Evolutionary conservation across 2,888 invertebrate species (phyloP).

Genomic region (Adelognathus sp.): DNA sequence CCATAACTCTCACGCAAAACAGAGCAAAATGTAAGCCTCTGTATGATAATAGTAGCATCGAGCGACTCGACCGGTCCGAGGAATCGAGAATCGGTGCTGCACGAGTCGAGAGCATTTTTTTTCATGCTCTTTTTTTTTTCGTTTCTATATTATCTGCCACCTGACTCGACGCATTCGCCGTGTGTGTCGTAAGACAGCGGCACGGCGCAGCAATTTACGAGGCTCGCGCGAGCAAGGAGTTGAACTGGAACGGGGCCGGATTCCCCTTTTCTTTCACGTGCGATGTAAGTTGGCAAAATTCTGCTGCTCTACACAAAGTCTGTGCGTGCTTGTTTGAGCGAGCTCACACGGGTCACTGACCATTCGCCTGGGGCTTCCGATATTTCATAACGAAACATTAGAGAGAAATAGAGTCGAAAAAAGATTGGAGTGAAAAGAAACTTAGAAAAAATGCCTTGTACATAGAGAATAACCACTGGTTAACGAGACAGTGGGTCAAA

Average conservation of each 20-base stretch:
- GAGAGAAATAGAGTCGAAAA: conserved; percentile 5
- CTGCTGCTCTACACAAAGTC: neutral
- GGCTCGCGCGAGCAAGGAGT: conserved; percentile 48
- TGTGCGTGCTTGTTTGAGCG: neutral
- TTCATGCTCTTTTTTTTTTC: conserved; percentile 18
- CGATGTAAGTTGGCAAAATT: conserved; percentile 25
- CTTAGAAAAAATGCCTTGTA: neutral
- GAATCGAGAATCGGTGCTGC: conserved; percentile 26
- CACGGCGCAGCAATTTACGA: conserved; percentile 54
- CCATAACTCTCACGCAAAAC: too few relatives aligned
- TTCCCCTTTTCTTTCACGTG: conserved; percentile 41
- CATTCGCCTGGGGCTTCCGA: conserved; percentile 6
- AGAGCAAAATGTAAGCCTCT: neutral
- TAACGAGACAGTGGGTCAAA: neutral
- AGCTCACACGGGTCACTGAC: neutral
- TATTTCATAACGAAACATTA: conserved; percentile 31
- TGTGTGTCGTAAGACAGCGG: conserved; percentile 54
- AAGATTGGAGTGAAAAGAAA: neutral
- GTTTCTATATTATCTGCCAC: conserved; percentile 3
- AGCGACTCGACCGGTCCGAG: conserved; percentile 6
- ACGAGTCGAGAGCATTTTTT: neutral
- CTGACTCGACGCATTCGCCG: conserved; percentile 45
- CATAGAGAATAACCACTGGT: neutral
- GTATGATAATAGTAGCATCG: conserved; percentile 6
- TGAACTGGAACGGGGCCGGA: conserved; percentile 62